Conservation (phyloP, 2,113 vertebrate genomes). For the Hippocampus abdominalis region DNA sequence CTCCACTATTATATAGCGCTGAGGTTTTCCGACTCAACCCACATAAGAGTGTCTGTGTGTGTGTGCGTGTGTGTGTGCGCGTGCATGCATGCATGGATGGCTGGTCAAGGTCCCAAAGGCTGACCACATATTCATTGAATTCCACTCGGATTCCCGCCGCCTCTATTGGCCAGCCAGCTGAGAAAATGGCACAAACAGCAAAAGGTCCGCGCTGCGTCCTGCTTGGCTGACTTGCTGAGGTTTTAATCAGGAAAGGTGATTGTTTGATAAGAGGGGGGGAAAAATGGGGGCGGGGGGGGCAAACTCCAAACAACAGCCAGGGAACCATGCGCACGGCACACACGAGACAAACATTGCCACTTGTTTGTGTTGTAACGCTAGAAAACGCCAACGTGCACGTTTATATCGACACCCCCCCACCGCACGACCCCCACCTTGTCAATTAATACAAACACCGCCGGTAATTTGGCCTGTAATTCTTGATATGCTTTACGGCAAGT, state of each 20-base stretch:
- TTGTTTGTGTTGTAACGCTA: conserved; percentile 10
- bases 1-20: no score
- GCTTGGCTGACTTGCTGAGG: conserved; percentile 29
- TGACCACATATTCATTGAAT: conserved; percentile 71
- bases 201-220: conserved; percentile 6
- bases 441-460: background rate
- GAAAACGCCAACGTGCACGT: conserved; percentile 14
- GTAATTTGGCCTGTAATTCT: background rate
- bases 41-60: background rate
- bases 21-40: no score
- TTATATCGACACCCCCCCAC: no score
- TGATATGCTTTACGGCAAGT: background rate
- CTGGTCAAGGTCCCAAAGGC: conserved; percentile 21
- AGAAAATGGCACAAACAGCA: conserved; percentile 54
- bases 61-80: conserved; percentile 5
- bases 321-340: conserved; percentile 29
- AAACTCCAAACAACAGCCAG: conserved; percentile 12
- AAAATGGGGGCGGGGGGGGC: background rate
- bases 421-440: background rate
- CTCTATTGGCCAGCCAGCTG: conserved; percentile 48
- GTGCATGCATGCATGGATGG: background rate
- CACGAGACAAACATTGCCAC: conserved; percentile 4
- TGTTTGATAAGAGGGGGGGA: conserved; percentile 16
- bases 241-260: conserved; percentile 6
- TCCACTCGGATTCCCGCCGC: conserved; percentile 52